A percentile compares a stretch with the other conserved stretches of the same genome.
Evolutionary conservation across 2,797 vertebrate species (phyloP).

Genomic region (Acanthis flammea): DNA sequence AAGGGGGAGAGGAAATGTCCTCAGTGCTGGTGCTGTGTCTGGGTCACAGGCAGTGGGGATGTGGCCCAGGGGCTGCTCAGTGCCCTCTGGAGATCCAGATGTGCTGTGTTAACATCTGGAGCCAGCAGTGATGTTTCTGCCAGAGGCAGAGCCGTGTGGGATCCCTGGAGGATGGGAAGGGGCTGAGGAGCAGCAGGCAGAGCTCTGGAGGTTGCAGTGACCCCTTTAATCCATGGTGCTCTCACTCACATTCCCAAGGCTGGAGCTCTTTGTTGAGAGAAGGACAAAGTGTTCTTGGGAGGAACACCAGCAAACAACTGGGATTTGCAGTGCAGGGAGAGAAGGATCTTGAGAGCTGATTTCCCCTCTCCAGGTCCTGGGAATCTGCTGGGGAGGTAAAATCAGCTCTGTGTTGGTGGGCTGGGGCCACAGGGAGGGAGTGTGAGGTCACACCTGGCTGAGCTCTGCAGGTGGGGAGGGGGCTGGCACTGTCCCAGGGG

Average conservation of each 20-base stretch:
- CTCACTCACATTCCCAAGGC: neutral
- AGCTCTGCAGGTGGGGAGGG: neutral
- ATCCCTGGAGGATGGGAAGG: neutral
- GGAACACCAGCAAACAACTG: neutral
- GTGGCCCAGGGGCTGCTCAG: fast-evolving
- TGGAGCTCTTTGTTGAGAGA: neutral
- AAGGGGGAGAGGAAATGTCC: neutral
- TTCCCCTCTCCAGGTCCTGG: neutral
- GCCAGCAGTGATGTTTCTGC: neutral
- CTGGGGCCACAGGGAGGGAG: neutral
- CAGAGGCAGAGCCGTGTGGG: fast-evolving
- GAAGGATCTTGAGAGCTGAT: neutral
- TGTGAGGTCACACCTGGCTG: neutral
- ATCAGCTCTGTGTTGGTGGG: neutral
- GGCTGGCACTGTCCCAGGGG: neutral
- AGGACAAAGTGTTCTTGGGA: neutral
- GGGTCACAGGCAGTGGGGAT: neutral
- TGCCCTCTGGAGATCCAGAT: neutral
- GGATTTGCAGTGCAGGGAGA: neutral
- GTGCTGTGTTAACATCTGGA: neutral
- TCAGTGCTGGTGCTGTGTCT: neutral
- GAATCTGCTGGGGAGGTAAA: neutral
- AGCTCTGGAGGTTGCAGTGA: neutral
- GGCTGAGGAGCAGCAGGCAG: neutral
- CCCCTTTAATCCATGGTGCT: neutral